These are phyloP conservation scores for Parazoanthus swiftii DNA, from an alignment of 92 coral and sea anemone genomes.

Conservation along the genomic window DNA sequence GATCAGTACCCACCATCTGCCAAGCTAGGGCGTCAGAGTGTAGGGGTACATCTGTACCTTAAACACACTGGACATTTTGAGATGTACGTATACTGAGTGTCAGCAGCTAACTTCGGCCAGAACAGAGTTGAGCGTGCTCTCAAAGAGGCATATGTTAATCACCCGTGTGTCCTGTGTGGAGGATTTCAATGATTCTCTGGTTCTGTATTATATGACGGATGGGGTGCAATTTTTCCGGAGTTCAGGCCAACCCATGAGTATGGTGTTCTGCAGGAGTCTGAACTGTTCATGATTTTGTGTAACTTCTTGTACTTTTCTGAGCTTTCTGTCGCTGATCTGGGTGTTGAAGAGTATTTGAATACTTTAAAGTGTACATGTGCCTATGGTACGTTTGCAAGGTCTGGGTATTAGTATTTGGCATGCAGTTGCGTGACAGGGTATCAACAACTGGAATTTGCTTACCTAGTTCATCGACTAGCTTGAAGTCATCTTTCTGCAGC, in stretches of 20 bases:
- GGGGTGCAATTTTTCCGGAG: too few relatives aligned
- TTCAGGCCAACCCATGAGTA: too few relatives aligned
- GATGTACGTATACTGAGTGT: not conserved
- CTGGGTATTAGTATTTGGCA: too few relatives aligned
- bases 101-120: not conserved
- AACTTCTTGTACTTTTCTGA: too few relatives aligned
- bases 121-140: not conserved
- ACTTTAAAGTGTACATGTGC: too few relatives aligned
- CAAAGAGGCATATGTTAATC: not conserved
- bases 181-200: not conserved
- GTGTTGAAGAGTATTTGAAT: too few relatives aligned
- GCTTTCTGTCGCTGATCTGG: too few relatives aligned
- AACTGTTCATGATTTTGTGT: too few relatives aligned
- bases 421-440: too few relatives aligned
- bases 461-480: not conserved
- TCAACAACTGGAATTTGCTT: not conserved
- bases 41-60: not conserved
- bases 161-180: not conserved
- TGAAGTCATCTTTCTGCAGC: not conserved
- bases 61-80: not conserved
- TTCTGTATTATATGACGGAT: too few relatives aligned
- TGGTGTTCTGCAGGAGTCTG: too few relatives aligned
- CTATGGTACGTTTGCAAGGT: too few relatives aligned
- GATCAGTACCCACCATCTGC: conserved; percentile 30
- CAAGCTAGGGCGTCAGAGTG: conserved; percentile 18